Evolutionary conservation across 1,140 invertebrate genomes (phyloP).

Genomic region (Agrilus planipennis): DNA sequence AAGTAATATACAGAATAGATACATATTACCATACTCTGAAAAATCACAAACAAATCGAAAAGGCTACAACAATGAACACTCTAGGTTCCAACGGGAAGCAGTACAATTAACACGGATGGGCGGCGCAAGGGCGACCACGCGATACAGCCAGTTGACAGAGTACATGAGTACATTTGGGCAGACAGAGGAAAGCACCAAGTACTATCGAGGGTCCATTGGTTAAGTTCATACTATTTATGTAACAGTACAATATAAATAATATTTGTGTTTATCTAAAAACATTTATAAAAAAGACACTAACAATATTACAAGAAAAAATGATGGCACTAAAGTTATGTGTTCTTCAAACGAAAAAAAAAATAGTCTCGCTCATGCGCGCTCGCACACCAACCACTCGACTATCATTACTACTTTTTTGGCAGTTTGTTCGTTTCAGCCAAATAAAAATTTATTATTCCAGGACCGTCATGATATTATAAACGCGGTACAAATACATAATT

Average conservation of each 20-base stretch:
- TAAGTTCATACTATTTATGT: too few species aligned
- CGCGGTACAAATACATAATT: too few species aligned
- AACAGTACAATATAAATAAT: constrained; percentile 35
- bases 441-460: too few species aligned
- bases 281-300: constrained; percentile 33
- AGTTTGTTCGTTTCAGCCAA: too few species aligned
- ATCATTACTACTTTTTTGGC: too few species aligned
- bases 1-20: constrained; percentile 32
- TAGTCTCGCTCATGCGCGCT: neutral
- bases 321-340: constrained; percentile 31
- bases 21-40: constrained; percentile 26
- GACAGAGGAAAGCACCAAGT: constrained; percentile 30
- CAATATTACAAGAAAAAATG: constrained; percentile 32
- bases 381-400: neutral
- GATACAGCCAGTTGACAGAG: constrained; percentile 26
- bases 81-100: constrained; percentile 33
- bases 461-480: too few species aligned
- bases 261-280: constrained; percentile 32
- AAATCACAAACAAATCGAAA: constrained; percentile 33
- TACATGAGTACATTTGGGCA: constrained; percentile 26
- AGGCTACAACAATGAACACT: constrained; percentile 34
- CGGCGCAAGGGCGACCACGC: constrained; percentile 2
- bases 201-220: too few species aligned
- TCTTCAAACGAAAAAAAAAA: constrained; percentile 14
- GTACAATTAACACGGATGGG: constrained; percentile 27